Evolutionary conservation across 2,113 vertebrate genomes (phyloP).

Genomic region (Eidolon helvum): DNA sequence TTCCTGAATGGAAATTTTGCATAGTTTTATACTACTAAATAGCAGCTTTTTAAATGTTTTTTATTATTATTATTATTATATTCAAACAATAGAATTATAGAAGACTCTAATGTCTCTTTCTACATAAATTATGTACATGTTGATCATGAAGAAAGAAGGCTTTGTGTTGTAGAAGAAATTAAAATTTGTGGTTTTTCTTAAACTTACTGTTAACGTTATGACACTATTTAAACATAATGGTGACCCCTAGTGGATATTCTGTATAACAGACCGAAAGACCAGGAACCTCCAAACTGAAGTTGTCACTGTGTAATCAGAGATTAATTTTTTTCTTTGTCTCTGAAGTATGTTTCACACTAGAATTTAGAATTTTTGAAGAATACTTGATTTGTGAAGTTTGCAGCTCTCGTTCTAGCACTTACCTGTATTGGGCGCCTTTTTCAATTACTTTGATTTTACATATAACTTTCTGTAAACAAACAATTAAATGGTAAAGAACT

Average conservation of each 20-base stretch:
- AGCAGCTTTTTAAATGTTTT: background rate
- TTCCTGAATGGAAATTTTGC: slow-evolving; percentile 13
- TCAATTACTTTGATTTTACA: slow-evolving; percentile 1
- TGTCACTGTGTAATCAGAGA: background rate
- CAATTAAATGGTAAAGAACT: background rate
- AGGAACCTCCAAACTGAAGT: background rate
- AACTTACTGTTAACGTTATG: background rate
- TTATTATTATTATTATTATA: background rate
- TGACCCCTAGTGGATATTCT: slow-evolving; percentile 70
- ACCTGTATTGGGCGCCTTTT: background rate
- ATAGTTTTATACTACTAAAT: background rate
- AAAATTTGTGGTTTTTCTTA: background rate
- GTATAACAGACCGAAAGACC: background rate
- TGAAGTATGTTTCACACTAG: background rate
- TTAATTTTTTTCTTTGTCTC: background rate
- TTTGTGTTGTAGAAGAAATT: slow-evolving; percentile 39
- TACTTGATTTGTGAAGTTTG: background rate
- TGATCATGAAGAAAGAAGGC: background rate
- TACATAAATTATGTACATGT: background rate
- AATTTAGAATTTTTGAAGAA: background rate
- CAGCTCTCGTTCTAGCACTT: background rate
- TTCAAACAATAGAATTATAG: background rate
- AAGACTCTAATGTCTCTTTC: background rate
- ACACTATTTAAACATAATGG: slow-evolving; percentile 54
- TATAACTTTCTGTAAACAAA: background rate